A percentile compares a stretch with the other conserved stretches of the same genome.
These are phyloP conservation scores for Battus philenor DNA, from an alignment of 1,140 invertebrate genomes.

Conservation along the genomic window DNA sequence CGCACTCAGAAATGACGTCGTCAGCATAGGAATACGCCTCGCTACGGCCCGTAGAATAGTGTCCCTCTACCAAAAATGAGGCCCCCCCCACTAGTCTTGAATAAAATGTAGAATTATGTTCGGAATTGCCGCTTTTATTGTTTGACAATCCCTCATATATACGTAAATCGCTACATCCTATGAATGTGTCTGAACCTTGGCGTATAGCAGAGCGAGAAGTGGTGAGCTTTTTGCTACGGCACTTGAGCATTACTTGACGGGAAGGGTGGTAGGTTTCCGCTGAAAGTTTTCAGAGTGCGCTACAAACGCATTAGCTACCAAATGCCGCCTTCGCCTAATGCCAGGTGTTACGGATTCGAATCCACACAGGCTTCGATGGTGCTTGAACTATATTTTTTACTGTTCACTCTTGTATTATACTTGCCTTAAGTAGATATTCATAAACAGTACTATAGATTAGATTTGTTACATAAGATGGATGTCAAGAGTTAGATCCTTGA, in stretches of 20 bases:
- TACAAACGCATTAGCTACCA: constrained; percentile 6
- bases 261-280: constrained; percentile 4
- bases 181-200: background rate
- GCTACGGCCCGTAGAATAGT: too few species aligned
- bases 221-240: constrained; percentile 34
- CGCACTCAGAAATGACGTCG: too few species aligned
- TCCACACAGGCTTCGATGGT: too few species aligned
- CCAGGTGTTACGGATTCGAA: constrained; percentile 1
- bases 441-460: too few species aligned
- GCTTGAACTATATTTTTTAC: background rate
- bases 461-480: too few species aligned
- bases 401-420: too few species aligned
- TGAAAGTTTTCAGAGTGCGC: constrained; percentile 1
- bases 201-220: constrained; percentile 2
- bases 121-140: too few species aligned
- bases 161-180: constrained; percentile 14
- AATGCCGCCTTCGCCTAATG: background rate
- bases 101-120: background rate
- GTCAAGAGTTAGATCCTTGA: background rate
- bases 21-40: too few species aligned
- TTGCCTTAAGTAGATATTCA: too few species aligned
- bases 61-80: too few species aligned
- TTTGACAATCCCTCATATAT: too few species aligned
- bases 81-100: too few species aligned
- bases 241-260: constrained; percentile 35